Percentiles rank a stretch among this genome's conserved stretches.
These are phyloP conservation scores for Hydrozoanthus tunicans DNA, from an alignment of 64 coral and sea anemone genomes.

Conservation along the genomic window DNA sequence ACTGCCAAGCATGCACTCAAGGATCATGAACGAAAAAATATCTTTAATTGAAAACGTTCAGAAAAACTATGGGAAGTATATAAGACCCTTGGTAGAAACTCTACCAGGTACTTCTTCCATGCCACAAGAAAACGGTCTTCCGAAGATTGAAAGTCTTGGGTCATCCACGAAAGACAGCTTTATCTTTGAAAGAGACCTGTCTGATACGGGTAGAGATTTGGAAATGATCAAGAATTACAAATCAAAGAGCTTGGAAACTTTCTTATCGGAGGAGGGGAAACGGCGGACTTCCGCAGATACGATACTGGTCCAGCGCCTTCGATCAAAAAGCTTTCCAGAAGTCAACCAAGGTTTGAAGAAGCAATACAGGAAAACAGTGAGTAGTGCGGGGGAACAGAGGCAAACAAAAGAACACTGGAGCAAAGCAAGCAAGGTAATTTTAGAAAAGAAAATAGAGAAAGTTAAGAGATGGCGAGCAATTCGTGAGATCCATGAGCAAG, in stretches of 20 bases:
- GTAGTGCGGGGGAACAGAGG: background rate
- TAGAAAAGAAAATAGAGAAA: slow-evolving; percentile 1
- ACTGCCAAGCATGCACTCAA: slow-evolving; percentile 2
- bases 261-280: background rate
- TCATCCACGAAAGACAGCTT: background rate
- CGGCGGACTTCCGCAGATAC: background rate
- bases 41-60: slow-evolving; percentile 31
- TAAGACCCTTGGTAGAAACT: slow-evolving; percentile 4
- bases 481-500: slow-evolving; percentile 19
- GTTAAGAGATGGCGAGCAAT: slow-evolving; percentile 16
- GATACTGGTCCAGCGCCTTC: background rate
- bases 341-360: background rate
- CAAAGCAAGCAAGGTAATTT: background rate
- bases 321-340: slow-evolving; percentile 23
- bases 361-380: background rate
- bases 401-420: background rate
- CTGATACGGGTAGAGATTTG: background rate
- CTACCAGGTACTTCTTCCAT: background rate
- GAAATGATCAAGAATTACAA: background rate
- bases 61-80: slow-evolving; percentile 33
- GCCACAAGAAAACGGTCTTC: background rate
- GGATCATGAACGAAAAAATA: slow-evolving; percentile 11
- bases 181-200: background rate
- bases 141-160: too few species aligned
- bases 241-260: background rate